A percentile compares a stretch with the other conserved stretches of the same genome.
Evolutionary conservation across 2,113 vertebrate genomes (phyloP).

Genomic region (Ageneiosus marmoratus): DNA sequence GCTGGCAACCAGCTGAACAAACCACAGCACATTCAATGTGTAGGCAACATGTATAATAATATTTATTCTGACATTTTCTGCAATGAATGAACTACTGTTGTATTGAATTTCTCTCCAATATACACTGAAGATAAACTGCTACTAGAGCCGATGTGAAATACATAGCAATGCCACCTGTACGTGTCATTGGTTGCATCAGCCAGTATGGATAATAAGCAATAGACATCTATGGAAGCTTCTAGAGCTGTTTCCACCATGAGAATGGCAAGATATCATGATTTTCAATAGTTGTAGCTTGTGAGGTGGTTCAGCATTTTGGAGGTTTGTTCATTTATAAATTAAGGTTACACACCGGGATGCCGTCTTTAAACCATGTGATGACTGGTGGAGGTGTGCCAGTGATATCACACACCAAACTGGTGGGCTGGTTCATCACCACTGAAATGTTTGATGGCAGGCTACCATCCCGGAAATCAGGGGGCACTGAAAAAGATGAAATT

Average conservation of each 20-base stretch:
- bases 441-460: conserved; percentile 80
- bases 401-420: conserved; percentile 85
- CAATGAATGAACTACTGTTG: not conserved
- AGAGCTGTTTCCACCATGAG: no score
- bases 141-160: no score
- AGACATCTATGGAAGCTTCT: no score
- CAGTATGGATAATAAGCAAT: no score
- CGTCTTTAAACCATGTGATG: conserved; percentile 89
- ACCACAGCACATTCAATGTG: conserved; percentile 25
- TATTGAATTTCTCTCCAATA: not conserved
- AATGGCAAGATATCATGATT: no score
- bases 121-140: no score
- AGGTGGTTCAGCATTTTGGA: no score
- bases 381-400: conserved; percentile 85
- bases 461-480: conserved; percentile 82
- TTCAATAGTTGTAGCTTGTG: no score
- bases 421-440: conserved; percentile 78
- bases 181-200: no score
- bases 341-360: conserved; percentile 79
- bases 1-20: conserved; percentile 79
- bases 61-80: not conserved
- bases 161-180: no score
- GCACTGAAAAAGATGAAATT: conserved; percentile 72
- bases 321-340: no score
- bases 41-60: not conserved